Evolutionary conservation across 53 echinoderm and acorn worm genomes (phyloP).

Genomic region (Glandiceps talaboti): DNA sequence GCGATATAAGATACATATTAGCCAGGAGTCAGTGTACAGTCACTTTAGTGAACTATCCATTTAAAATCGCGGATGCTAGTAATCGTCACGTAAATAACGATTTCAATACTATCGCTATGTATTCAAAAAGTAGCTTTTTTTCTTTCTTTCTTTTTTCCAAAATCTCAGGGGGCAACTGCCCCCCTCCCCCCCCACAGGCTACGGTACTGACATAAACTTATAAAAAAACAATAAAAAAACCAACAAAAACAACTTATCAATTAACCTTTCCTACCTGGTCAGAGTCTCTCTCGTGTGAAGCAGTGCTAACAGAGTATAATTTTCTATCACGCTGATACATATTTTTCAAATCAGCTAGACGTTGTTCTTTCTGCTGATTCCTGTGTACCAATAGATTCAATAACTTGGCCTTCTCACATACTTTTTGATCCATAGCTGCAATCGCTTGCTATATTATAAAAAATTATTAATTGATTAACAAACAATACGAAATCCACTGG

Average conservation of each 20-base stretch:
- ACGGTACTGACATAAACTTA: too few species aligned
- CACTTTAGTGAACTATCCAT: too few species aligned
- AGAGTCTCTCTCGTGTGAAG: background rate
- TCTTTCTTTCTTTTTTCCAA: too few species aligned
- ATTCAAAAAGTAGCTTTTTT: too few species aligned
- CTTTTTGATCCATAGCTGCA: constrained; percentile 72
- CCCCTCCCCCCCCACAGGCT: too few species aligned
- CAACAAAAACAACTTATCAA: background rate
- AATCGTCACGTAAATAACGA: too few species aligned
- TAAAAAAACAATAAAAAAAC: too few species aligned
- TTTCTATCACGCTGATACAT: background rate
- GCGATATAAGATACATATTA: too few species aligned
- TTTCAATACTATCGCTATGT: too few species aligned
- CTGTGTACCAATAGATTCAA: constrained; percentile 61
- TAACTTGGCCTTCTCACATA: constrained; percentile 75
- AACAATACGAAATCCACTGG: background rate
- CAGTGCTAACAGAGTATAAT: background rate
- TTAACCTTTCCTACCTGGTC: background rate
- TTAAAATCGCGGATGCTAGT: too few species aligned
- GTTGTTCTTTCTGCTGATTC: constrained; percentile 37
- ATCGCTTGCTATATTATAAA: constrained; percentile 34
- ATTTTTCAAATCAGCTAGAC: constrained; percentile 46
- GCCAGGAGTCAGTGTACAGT: too few species aligned
- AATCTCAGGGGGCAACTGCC: too few species aligned
- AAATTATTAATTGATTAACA: background rate